These are phyloP conservation scores for Pantherophis guttatus DNA, from an alignment of 2,113 vertebrate genomes.

Conservation along the genomic window DNA sequence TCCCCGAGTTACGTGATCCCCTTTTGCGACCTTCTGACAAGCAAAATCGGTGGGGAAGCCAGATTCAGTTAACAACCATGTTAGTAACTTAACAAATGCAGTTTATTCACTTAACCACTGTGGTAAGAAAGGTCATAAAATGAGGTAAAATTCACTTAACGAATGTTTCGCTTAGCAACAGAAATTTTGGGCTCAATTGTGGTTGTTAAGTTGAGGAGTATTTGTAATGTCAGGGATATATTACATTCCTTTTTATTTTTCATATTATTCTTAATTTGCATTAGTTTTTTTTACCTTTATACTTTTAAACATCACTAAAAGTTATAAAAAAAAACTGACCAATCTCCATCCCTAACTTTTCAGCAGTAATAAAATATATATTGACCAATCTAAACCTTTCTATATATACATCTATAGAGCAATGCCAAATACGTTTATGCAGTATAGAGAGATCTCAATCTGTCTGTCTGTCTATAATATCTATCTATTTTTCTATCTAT, in stretches of 20 bases:
- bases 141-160: background rate
- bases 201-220: background rate
- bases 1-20: background rate
- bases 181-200: background rate
- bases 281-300: too few species aligned
- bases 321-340: too few species aligned
- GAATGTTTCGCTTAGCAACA: background rate
- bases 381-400: too few species aligned
- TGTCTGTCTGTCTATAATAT: too few species aligned
- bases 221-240: background rate
- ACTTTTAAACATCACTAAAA: too few species aligned
- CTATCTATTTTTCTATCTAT: too few species aligned
- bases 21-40: background rate
- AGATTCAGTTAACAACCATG: background rate
- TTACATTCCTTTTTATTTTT: background rate
- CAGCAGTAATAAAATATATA: too few species aligned
- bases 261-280: background rate
- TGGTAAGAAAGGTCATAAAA: background rate
- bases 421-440: too few species aligned
- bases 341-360: too few species aligned
- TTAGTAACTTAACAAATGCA: background rate
- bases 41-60: background rate
- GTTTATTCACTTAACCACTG: background rate
- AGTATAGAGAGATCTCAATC: too few species aligned
- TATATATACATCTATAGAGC: too few species aligned